These are phyloP conservation scores for Ateles fusciceps DNA, from an alignment of 2,797 vertebrate species.

Conservation along the genomic window DNA sequence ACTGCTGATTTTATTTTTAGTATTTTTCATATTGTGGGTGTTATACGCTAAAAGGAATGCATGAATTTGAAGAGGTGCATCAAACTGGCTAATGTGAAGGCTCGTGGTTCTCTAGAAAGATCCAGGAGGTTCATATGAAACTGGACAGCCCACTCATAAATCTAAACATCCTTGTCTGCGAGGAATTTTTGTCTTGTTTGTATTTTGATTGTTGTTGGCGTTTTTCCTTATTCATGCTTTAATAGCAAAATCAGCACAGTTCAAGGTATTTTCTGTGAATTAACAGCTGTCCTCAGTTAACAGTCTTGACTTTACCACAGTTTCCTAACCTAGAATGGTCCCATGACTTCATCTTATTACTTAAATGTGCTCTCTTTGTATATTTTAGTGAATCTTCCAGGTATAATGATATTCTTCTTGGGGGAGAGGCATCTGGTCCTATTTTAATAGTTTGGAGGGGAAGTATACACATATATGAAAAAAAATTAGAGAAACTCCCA, in stretches of 20 bases:
- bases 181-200: not conserved
- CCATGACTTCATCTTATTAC: slow-evolving; percentile 58
- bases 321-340: slow-evolving; percentile 52
- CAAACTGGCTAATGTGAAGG: not conserved
- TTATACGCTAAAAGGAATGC: slow-evolving; percentile 43
- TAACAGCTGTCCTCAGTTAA: slow-evolving; percentile 39
- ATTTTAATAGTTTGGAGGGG: not conserved
- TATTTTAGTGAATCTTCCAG: slow-evolving; percentile 75
- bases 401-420: slow-evolving; percentile 60
- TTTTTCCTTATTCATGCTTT: not conserved
- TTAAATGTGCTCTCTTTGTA: slow-evolving; percentile 64
- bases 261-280: slow-evolving; percentile 75
- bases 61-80: slow-evolving; percentile 29
- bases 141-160: not conserved
- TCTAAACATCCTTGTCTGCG: not conserved
- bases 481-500: not conserved
- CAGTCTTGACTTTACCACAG: slow-evolving; percentile 58
- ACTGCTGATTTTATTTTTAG: slow-evolving; percentile 46
- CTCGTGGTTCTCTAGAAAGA: not conserved
- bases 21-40: slow-evolving; percentile 28
- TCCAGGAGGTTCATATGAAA: not conserved
- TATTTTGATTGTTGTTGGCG: slow-evolving; percentile 37
- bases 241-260: slow-evolving; percentile 52
- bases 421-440: slow-evolving; percentile 41
- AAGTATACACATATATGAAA: not conserved